These are phyloP conservation scores for Lithophane ornitopus DNA, from an alignment of 2,888 invertebrate species.

Conservation along the genomic window DNA sequence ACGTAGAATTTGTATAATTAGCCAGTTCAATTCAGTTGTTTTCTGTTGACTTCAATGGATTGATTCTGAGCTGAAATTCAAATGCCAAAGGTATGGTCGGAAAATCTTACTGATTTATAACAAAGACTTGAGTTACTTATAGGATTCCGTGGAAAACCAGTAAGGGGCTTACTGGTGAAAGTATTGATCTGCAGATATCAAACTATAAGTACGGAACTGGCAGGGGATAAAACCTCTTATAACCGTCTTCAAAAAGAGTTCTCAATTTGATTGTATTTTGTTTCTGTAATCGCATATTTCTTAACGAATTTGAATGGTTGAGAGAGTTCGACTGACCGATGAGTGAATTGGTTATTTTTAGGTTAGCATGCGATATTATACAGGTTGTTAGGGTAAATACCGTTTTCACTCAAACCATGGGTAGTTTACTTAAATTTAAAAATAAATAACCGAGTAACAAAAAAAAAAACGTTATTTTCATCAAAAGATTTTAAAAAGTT, in stretches of 20 bases:
- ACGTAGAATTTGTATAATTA: slow-evolving; percentile 32
- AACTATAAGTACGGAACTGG: neutral
- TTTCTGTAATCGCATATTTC: neutral
- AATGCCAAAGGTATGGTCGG: neutral
- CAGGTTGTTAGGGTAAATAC: too few species aligned
- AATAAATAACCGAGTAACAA: too few species aligned
- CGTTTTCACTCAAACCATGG: too few species aligned
- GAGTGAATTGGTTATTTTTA: too few species aligned
- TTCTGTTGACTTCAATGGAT: slow-evolving; percentile 16
- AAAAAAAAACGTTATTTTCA: too few species aligned
- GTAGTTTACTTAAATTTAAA: too few species aligned
- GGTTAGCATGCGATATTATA: too few species aligned
- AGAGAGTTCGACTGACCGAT: too few species aligned
- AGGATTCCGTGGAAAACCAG: neutral
- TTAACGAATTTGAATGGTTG: too few species aligned
- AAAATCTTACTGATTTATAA: neutral
- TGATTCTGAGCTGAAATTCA: neutral
- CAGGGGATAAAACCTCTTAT: slow-evolving; percentile 1
- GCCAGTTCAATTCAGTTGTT: neutral
- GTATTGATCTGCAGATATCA: slow-evolving; percentile 3
- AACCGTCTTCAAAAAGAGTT: slow-evolving; percentile 17
- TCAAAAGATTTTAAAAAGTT: too few species aligned
- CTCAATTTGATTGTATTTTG: neutral
- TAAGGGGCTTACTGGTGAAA: neutral
- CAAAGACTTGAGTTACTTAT: neutral